Conservation (phyloP, 2,888 invertebrate genomes). For the Drosophila borborema region DNA sequence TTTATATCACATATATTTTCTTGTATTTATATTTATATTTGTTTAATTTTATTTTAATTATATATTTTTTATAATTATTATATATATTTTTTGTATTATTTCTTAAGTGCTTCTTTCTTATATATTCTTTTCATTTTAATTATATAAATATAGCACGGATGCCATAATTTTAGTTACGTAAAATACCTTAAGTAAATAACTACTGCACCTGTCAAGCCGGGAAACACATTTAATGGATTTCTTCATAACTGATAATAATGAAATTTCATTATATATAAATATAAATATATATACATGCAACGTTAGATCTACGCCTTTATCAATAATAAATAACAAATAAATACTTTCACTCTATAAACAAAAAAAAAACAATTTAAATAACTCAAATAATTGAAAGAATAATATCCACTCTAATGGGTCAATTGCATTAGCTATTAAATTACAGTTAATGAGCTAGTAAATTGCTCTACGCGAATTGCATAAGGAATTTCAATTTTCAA, state of each 20-base stretch:
- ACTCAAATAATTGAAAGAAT: constrained; percentile 28
- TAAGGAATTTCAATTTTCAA: constrained; percentile 37
- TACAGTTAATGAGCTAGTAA: constrained; percentile 58
- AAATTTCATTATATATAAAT: constrained; percentile 21
- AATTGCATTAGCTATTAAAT: constrained; percentile 47
- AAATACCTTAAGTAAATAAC: constrained; percentile 10
- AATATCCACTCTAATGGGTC: constrained; percentile 34
- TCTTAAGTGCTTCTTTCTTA: no score
- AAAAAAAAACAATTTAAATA: not conserved
- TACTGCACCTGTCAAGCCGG: constrained; percentile 36
- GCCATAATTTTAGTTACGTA: no score
- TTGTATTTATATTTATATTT: no score
- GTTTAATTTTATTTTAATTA: no score
- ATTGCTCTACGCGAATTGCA: constrained; percentile 37
- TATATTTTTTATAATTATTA: no score
- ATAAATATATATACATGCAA: constrained; percentile 16
- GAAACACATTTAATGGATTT: constrained; percentile 29
- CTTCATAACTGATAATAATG: constrained; percentile 7
- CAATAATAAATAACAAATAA: constrained; percentile 7
- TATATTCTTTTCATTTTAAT: no score
- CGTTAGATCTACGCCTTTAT: constrained; percentile 53
- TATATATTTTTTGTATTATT: no score
- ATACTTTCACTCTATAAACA: constrained; percentile 57
- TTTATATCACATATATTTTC: no score
- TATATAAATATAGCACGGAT: no score